Conservation (phyloP, 2,888 invertebrate species). For the Archips xylosteana region DNA sequence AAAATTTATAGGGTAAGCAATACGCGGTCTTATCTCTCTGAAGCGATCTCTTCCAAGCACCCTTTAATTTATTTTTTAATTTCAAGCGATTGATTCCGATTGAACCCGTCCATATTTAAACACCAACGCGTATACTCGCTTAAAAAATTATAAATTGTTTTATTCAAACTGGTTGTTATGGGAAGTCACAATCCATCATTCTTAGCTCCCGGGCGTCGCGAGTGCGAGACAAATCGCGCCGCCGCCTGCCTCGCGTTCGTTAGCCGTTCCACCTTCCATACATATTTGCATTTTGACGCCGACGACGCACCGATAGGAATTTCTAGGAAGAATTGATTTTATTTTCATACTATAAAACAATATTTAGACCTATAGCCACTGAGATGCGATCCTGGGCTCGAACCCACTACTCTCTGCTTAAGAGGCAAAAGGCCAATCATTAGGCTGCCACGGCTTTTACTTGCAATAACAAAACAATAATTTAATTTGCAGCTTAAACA, state of each 20-base stretch:
- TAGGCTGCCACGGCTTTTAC: no score
- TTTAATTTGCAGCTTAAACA: no score
- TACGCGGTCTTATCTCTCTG: no score
- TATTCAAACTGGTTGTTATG: slow-evolving; percentile 32
- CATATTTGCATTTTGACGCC: slow-evolving; percentile 73
- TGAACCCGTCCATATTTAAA: background rate
- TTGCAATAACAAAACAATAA: no score
- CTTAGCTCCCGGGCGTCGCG: slow-evolving; percentile 46
- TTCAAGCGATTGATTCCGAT: background rate
- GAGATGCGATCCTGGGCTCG: no score
- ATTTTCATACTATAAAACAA: background rate
- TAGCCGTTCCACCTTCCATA: slow-evolving; percentile 71
- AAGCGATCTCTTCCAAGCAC: no score
- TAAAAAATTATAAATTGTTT: slow-evolving; percentile 3
- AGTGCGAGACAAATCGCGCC: slow-evolving; percentile 64
- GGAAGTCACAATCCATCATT: slow-evolving; percentile 48
- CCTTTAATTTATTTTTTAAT: no score
- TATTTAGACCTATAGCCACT: no score
- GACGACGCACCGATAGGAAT: slow-evolving; percentile 59
- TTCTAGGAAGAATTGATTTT: slow-evolving; percentile 45
- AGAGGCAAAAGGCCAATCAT: no score
- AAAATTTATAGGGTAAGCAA: no score
- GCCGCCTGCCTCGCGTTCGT: slow-evolving; percentile 70
- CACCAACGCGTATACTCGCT: background rate
- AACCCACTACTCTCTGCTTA: no score